Evolutionary conservation across 2,797 vertebrate species (phyloP), one percentile per base, ranked within the genome.

Genomic region (Pogoniulus pusillus): DNA sequence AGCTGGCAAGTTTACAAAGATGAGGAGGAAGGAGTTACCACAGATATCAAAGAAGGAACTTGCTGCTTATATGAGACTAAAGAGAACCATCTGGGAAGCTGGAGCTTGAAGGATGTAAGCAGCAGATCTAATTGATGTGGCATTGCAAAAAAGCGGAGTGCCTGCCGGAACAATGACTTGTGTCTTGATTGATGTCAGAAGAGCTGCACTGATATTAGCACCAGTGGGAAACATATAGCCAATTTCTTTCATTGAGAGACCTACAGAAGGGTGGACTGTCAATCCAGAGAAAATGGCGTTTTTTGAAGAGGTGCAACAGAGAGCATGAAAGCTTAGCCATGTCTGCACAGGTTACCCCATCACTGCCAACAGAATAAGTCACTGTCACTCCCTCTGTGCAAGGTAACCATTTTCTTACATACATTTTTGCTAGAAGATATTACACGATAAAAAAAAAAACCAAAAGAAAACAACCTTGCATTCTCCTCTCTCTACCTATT

Each of bases 71-170:
- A 16, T 10, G 29, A 71, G 75, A 91, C 72, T 84, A 90, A 92
- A 76, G 54, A 73, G 71, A 86, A 88, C 62, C 69, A 93, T 18
- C 75, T 94, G 77, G 39, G 54, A 22, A 74, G 29, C 35, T 90
- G 37, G 37, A 85, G n/a, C 45, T 68, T 27, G 12, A 18, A 75
- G 54, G 10, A 22, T 0, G 3, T 29, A 47, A 90, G 54, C 4
- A 3, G 49, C 65, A 88, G 45, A 58, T 79, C 60, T 82, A 82
- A 87, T 85, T 82, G 87, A 82, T 82, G 26, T 68, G 91, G 69
- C 87, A 51, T 8, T 0, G 18, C 69, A 60, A 58, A 86, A n/a
- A 79, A 57, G 45, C 53, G 1, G 5, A 71, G 49, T 74, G 39
- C 27, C 75, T 64, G 20, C 32, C 16, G 1, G 1, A 84, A 82